Conservation (phyloP, 2,888 invertebrate genomes). For the Amphipoea oculea region DNA sequence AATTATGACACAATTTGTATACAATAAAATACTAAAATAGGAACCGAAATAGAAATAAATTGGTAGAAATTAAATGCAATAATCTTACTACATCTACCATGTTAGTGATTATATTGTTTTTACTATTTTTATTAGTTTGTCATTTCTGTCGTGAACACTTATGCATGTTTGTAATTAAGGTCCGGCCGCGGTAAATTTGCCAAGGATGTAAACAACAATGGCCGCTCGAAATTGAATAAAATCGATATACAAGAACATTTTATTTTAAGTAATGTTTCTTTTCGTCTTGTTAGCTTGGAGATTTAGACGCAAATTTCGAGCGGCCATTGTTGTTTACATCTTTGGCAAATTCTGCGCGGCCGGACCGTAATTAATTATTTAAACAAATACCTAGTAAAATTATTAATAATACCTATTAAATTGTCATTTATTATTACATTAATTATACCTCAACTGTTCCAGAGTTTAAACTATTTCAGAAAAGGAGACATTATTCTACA, state of each 20-base stretch:
- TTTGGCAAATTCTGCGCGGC: too few species aligned
- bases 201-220: too few species aligned
- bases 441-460: slow-evolving; percentile 24
- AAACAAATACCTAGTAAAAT: slow-evolving; percentile 49
- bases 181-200: too few species aligned
- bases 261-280: too few species aligned
- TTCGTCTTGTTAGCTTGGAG: too few species aligned
- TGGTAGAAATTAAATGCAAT: slow-evolving; percentile 77
- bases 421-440: slow-evolving; percentile 56
- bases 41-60: slow-evolving; percentile 70
- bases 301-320: too few species aligned
- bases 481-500: slow-evolving; percentile 36
- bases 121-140: slow-evolving; percentile 69
- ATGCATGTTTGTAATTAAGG: slow-evolving; percentile 55
- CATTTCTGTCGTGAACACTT: slow-evolving; percentile 53
- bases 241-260: too few species aligned
- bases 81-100: slow-evolving; percentile 65
- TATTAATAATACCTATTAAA: slow-evolving; percentile 62
- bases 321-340: too few species aligned
- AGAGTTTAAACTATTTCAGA: slow-evolving; percentile 32
- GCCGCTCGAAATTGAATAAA: too few species aligned
- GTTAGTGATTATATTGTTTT: slow-evolving; percentile 64
- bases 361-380: slow-evolving; percentile 31
- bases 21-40: slow-evolving; percentile 70
- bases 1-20: slow-evolving; percentile 73